Base-by-base conservation (phyloP, 2,797 vertebrate genomes). In the Rhinophrynus dorsalis region DNA sequence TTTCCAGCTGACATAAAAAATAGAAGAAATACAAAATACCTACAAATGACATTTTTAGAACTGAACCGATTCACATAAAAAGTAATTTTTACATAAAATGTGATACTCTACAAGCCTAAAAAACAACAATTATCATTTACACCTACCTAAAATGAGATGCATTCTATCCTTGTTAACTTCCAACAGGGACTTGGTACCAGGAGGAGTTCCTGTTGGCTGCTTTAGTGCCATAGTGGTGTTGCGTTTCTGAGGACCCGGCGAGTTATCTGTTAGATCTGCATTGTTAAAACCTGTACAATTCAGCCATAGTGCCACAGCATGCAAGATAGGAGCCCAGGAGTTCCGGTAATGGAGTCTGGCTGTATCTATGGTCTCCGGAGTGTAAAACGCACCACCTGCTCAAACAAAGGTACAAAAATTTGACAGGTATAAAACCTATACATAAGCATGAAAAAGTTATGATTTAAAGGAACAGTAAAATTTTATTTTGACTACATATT, bases 281-380 rank as follows among this genome's bases (percentile, higher is more conserved):
- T 80, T 81, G 12, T 86, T 89, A 74, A 99, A 99, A 21, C 93
- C 94, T 3, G 94, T 95, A 76, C 92, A 96, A 78, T 92, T 95
- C 27, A 99, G 86, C 96, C 96, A 99, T 66, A 99, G 90, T 0
- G 95, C 91, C 79, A 97, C 92, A 0, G 97, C 97, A 12, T 99
- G 96, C 6, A 99, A 87, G 74, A 99, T 87, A 1, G 97, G 94
- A 30, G 97, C 94, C 97, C 97, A 99, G 0, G 95, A 98, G 80
- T 90, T 92, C 13, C 95, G 94, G 79, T 99, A 99, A 80, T 99
- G 97, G 59, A 98, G 86, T 54, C 97, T 89, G 0, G 97, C 97
- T 13, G 93, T 98, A 79, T 99, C 97, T 74, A 99, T 98, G 2
- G 97, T 99, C 89, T 99, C 97, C 2, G 97, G 97, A 50, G 97